phyloP scores from a whole-genome alignment of 2,888 invertebrate species.

The Philereme transversata region DNA sequence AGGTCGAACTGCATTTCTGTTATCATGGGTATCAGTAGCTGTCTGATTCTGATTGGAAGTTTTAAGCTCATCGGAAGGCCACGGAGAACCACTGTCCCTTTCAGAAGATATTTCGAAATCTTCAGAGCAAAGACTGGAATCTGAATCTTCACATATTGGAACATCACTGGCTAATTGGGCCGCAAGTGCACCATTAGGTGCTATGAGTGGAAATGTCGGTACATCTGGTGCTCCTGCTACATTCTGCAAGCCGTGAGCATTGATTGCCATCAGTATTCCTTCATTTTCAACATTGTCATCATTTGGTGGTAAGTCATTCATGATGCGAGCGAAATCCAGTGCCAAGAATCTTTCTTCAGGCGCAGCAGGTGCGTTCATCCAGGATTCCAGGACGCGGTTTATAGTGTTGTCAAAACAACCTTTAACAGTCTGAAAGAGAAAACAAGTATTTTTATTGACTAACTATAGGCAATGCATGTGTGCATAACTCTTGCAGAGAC shows the following conservation, averaged over 20 bases:
- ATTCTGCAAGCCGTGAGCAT: conserved; percentile 86
- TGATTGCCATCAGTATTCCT: conserved; percentile 90
- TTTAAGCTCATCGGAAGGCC: conserved; percentile 24
- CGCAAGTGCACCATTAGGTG: conserved; percentile 8
- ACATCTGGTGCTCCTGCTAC: conserved; percentile 34
- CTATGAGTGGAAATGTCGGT: conserved; percentile 3
- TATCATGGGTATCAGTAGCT: conserved; percentile 38
- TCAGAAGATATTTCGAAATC: conserved; percentile 55
- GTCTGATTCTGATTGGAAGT: conserved; percentile 48
- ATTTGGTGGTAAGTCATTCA: conserved; percentile 79
- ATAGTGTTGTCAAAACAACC: conserved; percentile 88
- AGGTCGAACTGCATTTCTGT: conserved; percentile 37
- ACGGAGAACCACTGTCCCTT: conserved; percentile 32
- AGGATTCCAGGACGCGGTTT: conserved; percentile 86
- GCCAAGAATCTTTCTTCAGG: conserved; percentile 62
- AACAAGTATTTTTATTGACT: neutral
- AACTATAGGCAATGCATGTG: too few relatives aligned
- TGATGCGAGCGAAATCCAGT: conserved; percentile 64
- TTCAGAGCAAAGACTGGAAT: conserved; percentile 38
- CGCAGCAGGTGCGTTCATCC: conserved; percentile 76
- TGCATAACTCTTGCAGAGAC: too few relatives aligned
- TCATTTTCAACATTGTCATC: conserved; percentile 87
- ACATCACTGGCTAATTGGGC: conserved; percentile 39
- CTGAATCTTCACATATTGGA: conserved; percentile 25
- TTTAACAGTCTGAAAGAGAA: conserved; percentile 79